Base-by-base conservation (phyloP, 1,140 invertebrate species). In the Asbolus verrucosus region DNA sequence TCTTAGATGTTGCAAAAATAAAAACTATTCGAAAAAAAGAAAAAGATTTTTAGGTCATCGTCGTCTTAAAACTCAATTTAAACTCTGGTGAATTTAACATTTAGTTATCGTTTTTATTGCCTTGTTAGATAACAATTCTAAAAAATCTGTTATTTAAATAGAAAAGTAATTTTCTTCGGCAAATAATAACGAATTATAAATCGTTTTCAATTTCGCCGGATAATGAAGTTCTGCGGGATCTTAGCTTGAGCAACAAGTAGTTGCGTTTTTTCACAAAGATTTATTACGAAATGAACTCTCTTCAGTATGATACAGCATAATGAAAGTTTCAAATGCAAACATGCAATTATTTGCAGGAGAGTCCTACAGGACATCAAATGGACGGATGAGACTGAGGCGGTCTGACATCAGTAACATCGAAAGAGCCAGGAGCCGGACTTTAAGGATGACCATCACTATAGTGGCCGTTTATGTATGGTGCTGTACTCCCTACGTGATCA, bases 391-490 rank as follows among this genome's bases (percentile, higher is more conserved):
- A 61, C 77, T 93, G 19, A 78, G 91, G 16, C 80, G 90, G 50
- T 91, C 89, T 0, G 89, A 90, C 66, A 87, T 90, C 60, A 85
- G 86, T n/a, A 90, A 87, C 63, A 88, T 93, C 33, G 88, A 90
- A 63, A 83, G 89, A 62, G 90, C 91, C 0, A 81, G 90, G 31
- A 84, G 87, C 19, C 82, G 91, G 70, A 94, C 93, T 0, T 82
- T 95, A 1, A 85, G 88, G 50, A 93, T 94, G 91, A 94, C 93
- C 0, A 84, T 94, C 16, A 90, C 91, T 9, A 94, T 96, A 24
- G 91, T 94, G 0, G 82, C 87, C 1, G 89, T 89, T 0, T 94
- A 94, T 76, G 87, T 93, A 38, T 85, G 88, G 78, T 94, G 92
- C 78, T 94, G 92, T 91, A 91, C 92, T 8, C 93, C 92, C 0